Evolutionary conservation across 2,888 invertebrate genomes (phyloP).

Genomic region (Linyphia triangularis): DNA sequence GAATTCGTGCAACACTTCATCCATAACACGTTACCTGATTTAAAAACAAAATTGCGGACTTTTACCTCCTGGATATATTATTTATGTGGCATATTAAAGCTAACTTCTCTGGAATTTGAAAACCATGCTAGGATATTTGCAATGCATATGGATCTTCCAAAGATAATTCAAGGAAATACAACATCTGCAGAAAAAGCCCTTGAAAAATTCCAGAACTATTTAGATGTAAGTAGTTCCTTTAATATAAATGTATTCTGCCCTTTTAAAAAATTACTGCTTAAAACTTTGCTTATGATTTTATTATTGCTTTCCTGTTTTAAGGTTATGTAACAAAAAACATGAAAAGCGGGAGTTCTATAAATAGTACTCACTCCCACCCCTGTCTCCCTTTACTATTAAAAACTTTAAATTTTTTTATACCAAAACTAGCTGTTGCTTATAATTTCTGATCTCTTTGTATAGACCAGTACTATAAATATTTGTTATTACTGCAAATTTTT

Average conservation of each 20-base stretch:
- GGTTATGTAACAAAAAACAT: no score
- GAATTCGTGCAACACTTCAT: slow-evolving; percentile 47
- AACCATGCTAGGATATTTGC: slow-evolving; percentile 44
- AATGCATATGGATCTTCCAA: slow-evolving; percentile 59
- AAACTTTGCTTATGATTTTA: not conserved
- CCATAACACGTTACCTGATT: not conserved
- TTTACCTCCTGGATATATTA: slow-evolving; percentile 64
- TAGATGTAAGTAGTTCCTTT: slow-evolving; percentile 30
- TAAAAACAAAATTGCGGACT: slow-evolving; percentile 25
- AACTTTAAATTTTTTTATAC: no score
- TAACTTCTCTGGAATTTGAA: slow-evolving; percentile 23
- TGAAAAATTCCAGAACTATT: slow-evolving; percentile 38
- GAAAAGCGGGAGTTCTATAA: no score
- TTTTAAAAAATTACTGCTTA: not conserved
- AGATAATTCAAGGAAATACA: slow-evolving; percentile 51
- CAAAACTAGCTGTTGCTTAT: no score
- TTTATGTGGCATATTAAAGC: slow-evolving; percentile 48
- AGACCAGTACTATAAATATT: no score
- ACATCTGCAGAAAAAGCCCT: not conserved
- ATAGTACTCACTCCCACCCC: no score
- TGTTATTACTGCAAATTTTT: no score
- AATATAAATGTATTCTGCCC: not conserved
- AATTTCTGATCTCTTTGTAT: no score
- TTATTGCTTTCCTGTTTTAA: no score
- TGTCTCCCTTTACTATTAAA: no score